These are phyloP conservation scores for Siniperca obscura DNA, from an alignment of 2,797 vertebrate genomes.

Conservation along the genomic window DNA sequence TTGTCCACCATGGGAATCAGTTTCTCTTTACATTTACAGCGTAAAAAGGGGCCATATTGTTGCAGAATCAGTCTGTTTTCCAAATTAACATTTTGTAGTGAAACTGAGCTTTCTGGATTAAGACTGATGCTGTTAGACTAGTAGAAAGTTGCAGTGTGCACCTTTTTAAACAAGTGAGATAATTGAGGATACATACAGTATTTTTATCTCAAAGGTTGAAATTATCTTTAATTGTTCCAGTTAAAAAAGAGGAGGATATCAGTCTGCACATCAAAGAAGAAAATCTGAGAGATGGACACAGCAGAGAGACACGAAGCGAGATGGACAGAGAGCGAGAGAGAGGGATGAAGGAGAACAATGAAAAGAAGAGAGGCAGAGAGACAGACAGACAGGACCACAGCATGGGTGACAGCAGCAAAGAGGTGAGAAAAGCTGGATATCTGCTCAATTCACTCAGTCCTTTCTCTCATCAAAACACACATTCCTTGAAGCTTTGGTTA, in stretches of 20 bases:
- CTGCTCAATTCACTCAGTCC: not conserved
- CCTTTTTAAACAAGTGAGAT: not conserved
- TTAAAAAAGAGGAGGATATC: slow-evolving; percentile 70
- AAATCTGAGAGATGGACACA: slow-evolving; percentile 56
- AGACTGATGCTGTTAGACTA: not conserved
- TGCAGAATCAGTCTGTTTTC: not conserved
- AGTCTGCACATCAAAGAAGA: slow-evolving; percentile 72
- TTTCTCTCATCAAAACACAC: not conserved
- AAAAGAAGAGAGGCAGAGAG: slow-evolving; percentile 63
- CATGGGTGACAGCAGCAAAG: slow-evolving; percentile 68
- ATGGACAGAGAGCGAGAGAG: slow-evolving; percentile 60
- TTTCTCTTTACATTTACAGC: not conserved
- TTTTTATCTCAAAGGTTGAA: not conserved
- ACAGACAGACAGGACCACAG: slow-evolving; percentile 65
- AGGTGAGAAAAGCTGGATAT: slow-evolving; percentile 68
- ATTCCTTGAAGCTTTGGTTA: not conserved
- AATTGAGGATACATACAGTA: not conserved
- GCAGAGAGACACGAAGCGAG: slow-evolving; percentile 50
- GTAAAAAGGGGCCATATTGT: not conserved
- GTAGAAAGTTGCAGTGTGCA: not conserved
- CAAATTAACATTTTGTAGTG: not conserved
- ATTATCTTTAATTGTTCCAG: slow-evolving; percentile 26
- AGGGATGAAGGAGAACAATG: slow-evolving; percentile 60
- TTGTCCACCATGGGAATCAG: not conserved
- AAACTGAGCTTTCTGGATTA: not conserved